A percentile compares a stretch with the other conserved stretches of the same genome.
These are phyloP conservation scores for Porites evermanni DNA, from an alignment of 92 coral and sea anemone genomes.

Conservation along the genomic window DNA sequence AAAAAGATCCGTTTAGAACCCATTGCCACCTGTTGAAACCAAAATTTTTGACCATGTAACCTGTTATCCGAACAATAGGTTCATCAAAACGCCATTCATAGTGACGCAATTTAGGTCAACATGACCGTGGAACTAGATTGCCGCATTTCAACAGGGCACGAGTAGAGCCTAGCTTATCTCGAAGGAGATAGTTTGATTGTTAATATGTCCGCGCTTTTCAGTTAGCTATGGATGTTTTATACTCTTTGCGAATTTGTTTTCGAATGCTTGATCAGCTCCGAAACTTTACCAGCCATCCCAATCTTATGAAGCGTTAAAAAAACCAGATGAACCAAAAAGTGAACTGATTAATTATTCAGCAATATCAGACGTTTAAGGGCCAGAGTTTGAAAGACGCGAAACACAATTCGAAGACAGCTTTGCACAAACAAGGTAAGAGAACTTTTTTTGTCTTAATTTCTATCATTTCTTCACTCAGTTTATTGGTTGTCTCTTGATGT, in stretches of 20 bases:
- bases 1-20: neutral
- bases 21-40: conserved; percentile 14
- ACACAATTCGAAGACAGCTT: conserved; percentile 47
- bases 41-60: conserved; percentile 17
- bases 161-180: neutral
- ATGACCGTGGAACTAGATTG: conserved; percentile 2
- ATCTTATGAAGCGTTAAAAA: conserved; percentile 50
- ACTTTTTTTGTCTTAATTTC: neutral
- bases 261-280: conserved; percentile 45
- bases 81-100: neutral
- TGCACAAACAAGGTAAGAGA: conserved; percentile 29
- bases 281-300: conserved; percentile 41
- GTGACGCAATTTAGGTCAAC: conserved; percentile 43
- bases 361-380: conserved; percentile 40
- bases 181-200: neutral
- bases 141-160: conserved; percentile 5
- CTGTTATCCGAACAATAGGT: conserved; percentile 29
- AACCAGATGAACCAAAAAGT: conserved; percentile 43
- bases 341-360: conserved; percentile 42
- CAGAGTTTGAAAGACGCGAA: conserved; percentile 54
- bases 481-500: neutral
- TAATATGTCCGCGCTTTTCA: neutral
- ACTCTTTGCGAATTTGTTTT: neutral
- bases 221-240: neutral
- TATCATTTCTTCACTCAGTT: neutral